phyloP scores from a whole-genome alignment of 2,888 invertebrate genomes.

The Ceriagrion tenellum region DNA sequence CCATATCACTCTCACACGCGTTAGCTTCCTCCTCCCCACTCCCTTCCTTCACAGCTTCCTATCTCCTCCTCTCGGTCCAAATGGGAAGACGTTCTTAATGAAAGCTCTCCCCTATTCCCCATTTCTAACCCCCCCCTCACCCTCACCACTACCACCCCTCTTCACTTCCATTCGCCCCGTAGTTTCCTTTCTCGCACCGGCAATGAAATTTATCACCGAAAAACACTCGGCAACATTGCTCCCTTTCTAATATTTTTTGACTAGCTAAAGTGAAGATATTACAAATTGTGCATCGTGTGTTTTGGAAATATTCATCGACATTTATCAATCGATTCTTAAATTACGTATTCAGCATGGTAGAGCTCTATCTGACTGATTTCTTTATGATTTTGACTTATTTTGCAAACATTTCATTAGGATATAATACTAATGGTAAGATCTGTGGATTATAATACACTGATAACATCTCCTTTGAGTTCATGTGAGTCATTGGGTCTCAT shows the following conservation, averaged over 20 bases:
- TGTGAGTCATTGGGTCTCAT: too few relatives aligned
- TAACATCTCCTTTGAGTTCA: too few relatives aligned
- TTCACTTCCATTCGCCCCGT: not conserved
- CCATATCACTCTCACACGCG: constrained; percentile 11
- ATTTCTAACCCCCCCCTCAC: too few relatives aligned
- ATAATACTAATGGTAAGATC: too few relatives aligned
- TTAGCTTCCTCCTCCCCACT: not conserved
- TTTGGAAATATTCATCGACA: not conserved
- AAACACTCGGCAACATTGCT: not conserved
- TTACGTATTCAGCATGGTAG: too few relatives aligned
- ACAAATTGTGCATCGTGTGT: not conserved
- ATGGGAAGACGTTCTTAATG: constrained; percentile 55
- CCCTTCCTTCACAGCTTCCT: not conserved
- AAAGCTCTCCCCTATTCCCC: not conserved
- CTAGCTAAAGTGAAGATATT: not conserved
- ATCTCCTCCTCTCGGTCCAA: constrained; percentile 12
- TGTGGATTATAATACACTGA: too few relatives aligned
- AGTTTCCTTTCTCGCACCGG: not conserved
- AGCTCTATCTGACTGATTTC: too few relatives aligned
- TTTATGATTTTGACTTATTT: too few relatives aligned
- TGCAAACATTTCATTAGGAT: too few relatives aligned
- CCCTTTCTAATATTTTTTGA: not conserved
- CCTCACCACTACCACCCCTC: not conserved
- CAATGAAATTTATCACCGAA: not conserved
- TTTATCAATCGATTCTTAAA: not conserved